Conservation (phyloP, 2,888 invertebrate genomes). For the Herminia tarsipennalis region DNA sequence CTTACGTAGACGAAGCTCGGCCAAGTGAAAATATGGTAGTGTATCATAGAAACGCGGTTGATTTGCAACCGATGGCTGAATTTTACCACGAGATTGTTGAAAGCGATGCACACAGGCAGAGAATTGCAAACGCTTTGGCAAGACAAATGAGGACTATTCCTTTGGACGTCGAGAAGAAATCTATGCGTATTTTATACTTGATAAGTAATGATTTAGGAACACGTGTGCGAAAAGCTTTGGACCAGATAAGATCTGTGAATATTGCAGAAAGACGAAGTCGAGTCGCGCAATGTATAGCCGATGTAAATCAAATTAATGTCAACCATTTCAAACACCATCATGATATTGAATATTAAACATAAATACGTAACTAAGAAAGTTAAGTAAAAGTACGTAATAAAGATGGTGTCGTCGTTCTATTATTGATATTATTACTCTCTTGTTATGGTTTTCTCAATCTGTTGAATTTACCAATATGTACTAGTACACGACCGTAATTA, state of each 20-base stretch:
- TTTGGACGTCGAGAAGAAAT: constrained; percentile 19
- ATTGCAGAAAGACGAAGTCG: constrained; percentile 6
- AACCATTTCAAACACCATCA: too few species aligned
- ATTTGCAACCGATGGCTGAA: constrained; percentile 86
- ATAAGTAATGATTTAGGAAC: constrained; percentile 8
- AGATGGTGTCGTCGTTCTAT: too few species aligned
- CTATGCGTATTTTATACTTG: constrained; percentile 5
- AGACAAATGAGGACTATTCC: constrained; percentile 11
- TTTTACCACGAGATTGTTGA: constrained; percentile 86
- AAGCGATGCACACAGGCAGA: constrained; percentile 34
- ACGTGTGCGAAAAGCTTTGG: constrained; percentile 4
- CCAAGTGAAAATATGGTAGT: constrained; percentile 50
- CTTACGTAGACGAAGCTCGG: constrained; percentile 77
- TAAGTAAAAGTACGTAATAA: too few species aligned
- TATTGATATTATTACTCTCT: too few species aligned
- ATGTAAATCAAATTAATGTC: too few species aligned
- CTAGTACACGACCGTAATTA: too few species aligned
- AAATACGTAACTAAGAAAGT: too few species aligned
- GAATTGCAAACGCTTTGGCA: constrained; percentile 29
- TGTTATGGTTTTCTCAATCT: too few species aligned
- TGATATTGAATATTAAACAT: too few species aligned
- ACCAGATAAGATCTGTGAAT: constrained; percentile 1
- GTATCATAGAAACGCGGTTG: constrained; percentile 52
- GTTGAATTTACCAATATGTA: too few species aligned
- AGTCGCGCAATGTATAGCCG: constrained; percentile 19